Percentiles rank a stretch among this genome's conserved stretches.
These are phyloP conservation scores for Dasypus novemcinctus DNA, from an alignment of 2,113 vertebrate genomes.

Conservation along the genomic window DNA sequence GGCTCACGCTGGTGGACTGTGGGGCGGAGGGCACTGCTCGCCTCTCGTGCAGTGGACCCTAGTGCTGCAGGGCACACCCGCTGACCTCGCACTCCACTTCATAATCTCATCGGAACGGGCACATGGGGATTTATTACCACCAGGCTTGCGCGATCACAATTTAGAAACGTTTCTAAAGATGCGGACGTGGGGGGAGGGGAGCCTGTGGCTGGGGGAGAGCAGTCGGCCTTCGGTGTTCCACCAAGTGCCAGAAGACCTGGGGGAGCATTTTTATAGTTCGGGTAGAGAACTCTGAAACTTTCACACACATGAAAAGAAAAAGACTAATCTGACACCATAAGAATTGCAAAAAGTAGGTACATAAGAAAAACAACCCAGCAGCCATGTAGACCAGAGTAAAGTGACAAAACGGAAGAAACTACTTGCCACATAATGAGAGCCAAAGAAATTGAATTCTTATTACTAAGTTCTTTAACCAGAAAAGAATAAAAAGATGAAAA, in stretches of 20 bases:
- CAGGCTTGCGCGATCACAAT: no score
- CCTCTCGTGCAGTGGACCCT: no score
- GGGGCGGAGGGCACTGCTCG: no score
- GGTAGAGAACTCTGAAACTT: background rate
- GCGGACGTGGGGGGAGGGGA: no score
- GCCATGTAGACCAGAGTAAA: background rate
- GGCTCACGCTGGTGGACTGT: no score
- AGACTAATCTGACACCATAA: background rate
- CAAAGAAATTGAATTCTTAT: background rate
- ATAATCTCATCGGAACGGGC: no score
- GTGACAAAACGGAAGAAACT: background rate
- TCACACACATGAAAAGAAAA: background rate
- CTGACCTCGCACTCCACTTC: no score
- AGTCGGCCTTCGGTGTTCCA: accelerated
- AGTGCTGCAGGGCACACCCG: accelerated
- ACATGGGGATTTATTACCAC: no score
- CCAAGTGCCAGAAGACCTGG: background rate
- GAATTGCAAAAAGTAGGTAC: background rate
- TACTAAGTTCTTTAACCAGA: background rate
- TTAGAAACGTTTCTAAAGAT: no score
- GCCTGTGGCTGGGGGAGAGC: background rate
- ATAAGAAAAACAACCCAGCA: background rate
- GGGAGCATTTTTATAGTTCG: background rate
- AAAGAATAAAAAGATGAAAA: background rate
- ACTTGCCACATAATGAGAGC: background rate